Conservation (phyloP, 2,888 invertebrate genomes). For the Cremastinae sp. region DNA sequence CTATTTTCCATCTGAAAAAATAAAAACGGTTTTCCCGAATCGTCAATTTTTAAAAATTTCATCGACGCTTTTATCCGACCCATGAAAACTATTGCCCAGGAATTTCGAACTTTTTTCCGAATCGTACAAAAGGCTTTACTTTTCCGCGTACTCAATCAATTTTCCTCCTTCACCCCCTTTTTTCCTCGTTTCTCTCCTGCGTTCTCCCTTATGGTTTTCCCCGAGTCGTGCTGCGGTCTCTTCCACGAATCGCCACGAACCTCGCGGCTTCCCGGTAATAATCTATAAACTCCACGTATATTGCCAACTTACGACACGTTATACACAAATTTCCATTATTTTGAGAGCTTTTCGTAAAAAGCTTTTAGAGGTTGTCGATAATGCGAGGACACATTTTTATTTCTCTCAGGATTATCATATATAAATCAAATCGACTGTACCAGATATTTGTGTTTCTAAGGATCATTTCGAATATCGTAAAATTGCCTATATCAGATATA, state of each 20-base stretch:
- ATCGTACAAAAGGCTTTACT: background rate
- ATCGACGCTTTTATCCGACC: no score
- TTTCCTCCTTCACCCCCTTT: background rate
- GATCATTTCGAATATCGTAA: no score
- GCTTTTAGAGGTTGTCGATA: no score
- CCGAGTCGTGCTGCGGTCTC: background rate
- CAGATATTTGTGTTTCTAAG: no score
- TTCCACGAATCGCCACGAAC: slow-evolving; percentile 35
- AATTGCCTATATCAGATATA: no score
- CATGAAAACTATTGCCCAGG: no score
- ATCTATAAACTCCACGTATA: background rate
- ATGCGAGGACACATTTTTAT: no score
- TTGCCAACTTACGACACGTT: background rate
- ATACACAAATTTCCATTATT: background rate
- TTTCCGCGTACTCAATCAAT: slow-evolving; percentile 32
- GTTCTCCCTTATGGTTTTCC: background rate
- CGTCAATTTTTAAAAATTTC: no score
- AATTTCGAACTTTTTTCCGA: slow-evolving; percentile 32
- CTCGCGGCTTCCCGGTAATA: background rate
- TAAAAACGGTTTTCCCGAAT: no score
- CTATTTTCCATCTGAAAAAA: background rate
- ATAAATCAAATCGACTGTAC: no score
- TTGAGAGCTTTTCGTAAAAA: background rate
- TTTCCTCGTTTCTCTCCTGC: background rate
- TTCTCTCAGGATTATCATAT: no score